phyloP scores from a whole-genome alignment of 2,888 invertebrate species.

The Terebella lapidaria region DNA sequence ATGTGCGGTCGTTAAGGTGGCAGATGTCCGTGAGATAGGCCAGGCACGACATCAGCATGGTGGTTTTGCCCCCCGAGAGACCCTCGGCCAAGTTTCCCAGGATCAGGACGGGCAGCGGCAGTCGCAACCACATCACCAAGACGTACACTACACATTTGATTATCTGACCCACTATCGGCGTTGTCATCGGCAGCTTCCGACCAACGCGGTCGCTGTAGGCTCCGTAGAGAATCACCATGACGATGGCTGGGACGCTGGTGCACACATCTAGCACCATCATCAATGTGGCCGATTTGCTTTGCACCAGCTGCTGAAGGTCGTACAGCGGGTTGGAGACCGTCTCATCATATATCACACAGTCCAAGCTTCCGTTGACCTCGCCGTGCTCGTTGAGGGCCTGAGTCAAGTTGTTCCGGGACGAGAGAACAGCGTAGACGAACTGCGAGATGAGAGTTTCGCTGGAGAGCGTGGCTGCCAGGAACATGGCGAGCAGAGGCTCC shows the following conservation, averaged over 20 bases:
- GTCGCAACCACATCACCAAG: background rate
- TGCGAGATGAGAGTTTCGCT: background rate
- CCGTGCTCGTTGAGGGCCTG: background rate
- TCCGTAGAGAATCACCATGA: background rate
- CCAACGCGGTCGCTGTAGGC: background rate
- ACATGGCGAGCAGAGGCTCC: background rate
- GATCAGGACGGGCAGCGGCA: background rate
- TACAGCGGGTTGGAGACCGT: background rate
- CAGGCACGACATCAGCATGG: background rate
- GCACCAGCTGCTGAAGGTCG: background rate
- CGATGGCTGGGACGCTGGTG: background rate
- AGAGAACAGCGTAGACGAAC: slow-evolving; percentile 1
- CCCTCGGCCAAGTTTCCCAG: background rate
- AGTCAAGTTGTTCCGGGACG: background rate
- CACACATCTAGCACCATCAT: background rate
- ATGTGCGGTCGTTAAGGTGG: background rate
- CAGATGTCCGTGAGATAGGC: background rate
- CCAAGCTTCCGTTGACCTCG: background rate
- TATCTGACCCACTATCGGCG: background rate
- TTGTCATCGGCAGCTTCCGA: background rate
- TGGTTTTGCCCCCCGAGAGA: background rate
- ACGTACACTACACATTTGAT: background rate
- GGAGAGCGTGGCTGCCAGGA: background rate
- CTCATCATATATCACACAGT: background rate
- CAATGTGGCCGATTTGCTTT: background rate